Conservation (phyloP, 2,888 invertebrate species). For the Toxonevra muliebris region DNA sequence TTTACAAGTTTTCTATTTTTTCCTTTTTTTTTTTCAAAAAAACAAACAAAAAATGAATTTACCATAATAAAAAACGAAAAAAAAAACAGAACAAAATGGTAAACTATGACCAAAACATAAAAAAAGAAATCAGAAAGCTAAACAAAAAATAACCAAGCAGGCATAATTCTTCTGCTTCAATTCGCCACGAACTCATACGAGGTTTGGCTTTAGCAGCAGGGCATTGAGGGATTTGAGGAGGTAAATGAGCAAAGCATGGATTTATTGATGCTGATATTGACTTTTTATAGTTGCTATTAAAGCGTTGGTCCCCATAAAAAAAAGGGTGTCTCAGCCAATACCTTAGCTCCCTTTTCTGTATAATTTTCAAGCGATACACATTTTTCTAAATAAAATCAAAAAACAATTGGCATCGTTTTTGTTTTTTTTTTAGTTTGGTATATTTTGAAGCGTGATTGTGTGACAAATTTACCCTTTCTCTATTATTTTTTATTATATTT, state of each 20-base stretch:
- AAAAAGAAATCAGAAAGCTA: too few relatives aligned
- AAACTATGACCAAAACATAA: constrained; percentile 34
- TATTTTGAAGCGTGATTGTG: constrained; percentile 31
- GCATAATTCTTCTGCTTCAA: constrained; percentile 37
- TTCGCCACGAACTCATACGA: constrained; percentile 51
- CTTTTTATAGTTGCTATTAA: constrained; percentile 51
- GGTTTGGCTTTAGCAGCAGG: constrained; percentile 7
- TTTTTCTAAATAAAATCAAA: constrained; percentile 46
- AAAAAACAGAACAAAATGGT: constrained; percentile 27
- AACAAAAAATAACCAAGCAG: not conserved
- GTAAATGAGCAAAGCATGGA: constrained; percentile 33
- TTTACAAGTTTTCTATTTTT: constrained; percentile 38
- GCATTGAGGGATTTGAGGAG: constrained; percentile 22
- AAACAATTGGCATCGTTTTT: constrained; percentile 56
- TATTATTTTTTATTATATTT: not conserved
- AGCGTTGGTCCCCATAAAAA: constrained; percentile 40
- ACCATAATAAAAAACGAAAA: constrained; percentile 46
- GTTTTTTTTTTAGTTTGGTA: not conserved
- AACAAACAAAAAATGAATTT: constrained; percentile 53
- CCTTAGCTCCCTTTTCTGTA: constrained; percentile 13
- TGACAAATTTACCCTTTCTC: constrained; percentile 36
- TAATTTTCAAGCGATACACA: not conserved
- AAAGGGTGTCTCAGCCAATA: not conserved
- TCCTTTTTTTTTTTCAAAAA: too few relatives aligned
- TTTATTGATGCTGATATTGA: constrained; percentile 60